phyloP scores from a whole-genome alignment of 2,113 vertebrate genomes.

The Manacus vitellinus region DNA sequence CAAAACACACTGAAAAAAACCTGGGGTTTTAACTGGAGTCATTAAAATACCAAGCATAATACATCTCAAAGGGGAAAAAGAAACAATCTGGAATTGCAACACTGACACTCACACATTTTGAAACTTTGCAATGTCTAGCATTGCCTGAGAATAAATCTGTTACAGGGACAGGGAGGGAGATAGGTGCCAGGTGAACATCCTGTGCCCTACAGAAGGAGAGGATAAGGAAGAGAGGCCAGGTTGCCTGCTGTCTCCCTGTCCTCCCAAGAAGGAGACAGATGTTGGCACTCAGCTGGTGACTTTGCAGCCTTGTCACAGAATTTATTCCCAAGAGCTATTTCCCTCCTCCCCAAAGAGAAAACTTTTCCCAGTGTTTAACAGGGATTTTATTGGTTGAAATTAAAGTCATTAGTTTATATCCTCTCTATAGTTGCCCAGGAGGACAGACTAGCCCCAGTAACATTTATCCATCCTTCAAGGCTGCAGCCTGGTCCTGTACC shows the following conservation, averaged over 20 bases:
- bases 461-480: neutral
- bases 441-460: neutral
- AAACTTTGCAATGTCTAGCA: neutral
- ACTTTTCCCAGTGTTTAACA: neutral
- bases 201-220: neutral
- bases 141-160: neutral
- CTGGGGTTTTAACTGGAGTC: neutral
- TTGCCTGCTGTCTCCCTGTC: neutral
- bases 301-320: neutral
- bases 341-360: neutral
- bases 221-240: neutral
- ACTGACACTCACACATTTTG: neutral
- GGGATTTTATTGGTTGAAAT: neutral
- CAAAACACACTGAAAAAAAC: neutral
- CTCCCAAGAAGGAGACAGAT: neutral
- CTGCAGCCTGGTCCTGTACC: neutral
- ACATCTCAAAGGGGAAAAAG: neutral
- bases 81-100: neutral
- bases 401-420: neutral
- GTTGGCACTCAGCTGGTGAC: accelerated
- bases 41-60: neutral
- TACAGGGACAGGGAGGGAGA: neutral
- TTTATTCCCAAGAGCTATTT: neutral
- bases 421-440: neutral
- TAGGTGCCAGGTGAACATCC: neutral